Evolutionary conservation across 2,797 vertebrate genomes (phyloP).

Genomic region (Neoniphon sammara): DNA sequence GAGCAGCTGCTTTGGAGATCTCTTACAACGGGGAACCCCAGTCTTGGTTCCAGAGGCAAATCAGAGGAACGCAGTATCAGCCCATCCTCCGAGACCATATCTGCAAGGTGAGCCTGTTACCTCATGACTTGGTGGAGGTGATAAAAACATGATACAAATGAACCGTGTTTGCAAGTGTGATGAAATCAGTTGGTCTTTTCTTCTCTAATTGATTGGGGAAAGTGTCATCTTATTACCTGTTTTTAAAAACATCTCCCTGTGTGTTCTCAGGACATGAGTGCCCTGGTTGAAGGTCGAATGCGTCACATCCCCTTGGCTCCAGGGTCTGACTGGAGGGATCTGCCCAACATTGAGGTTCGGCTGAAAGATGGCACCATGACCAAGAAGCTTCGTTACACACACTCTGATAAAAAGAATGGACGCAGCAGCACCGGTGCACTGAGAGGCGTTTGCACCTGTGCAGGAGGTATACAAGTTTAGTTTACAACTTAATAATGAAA

Average conservation of each 20-base stretch:
- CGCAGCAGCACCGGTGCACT: slow-evolving; percentile 88
- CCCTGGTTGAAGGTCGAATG: slow-evolving; percentile 95
- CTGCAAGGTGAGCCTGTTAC: slow-evolving; percentile 88
- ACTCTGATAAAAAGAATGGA: slow-evolving; percentile 91
- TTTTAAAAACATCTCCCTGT: not conserved
- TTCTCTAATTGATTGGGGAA: not conserved
- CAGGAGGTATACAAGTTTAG: slow-evolving; percentile 82
- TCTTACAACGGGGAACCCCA: slow-evolving; percentile 97
- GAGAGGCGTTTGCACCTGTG: slow-evolving; percentile 92
- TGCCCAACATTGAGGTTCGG: slow-evolving; percentile 94
- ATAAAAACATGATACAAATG: not conserved
- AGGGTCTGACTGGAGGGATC: slow-evolving; percentile 95
- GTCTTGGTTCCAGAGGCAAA: slow-evolving; percentile 99
- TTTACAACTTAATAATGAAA: not conserved
- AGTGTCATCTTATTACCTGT: no score
- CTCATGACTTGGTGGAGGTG: not conserved
- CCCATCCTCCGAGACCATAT: slow-evolving; percentile 97
- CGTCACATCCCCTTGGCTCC: slow-evolving; percentile 94
- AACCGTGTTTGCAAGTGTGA: not conserved
- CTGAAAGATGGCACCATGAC: slow-evolving; percentile 91
- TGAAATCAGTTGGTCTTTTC: not conserved
- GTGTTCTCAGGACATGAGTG: slow-evolving; percentile 92
- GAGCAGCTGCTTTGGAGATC: slow-evolving; percentile 91
- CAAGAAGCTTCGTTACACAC: slow-evolving; percentile 90
- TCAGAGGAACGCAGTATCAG: slow-evolving; percentile 94